These are phyloP conservation scores for Autographa pulchrina DNA, from an alignment of 2,888 invertebrate genomes.

Conservation along the genomic window DNA sequence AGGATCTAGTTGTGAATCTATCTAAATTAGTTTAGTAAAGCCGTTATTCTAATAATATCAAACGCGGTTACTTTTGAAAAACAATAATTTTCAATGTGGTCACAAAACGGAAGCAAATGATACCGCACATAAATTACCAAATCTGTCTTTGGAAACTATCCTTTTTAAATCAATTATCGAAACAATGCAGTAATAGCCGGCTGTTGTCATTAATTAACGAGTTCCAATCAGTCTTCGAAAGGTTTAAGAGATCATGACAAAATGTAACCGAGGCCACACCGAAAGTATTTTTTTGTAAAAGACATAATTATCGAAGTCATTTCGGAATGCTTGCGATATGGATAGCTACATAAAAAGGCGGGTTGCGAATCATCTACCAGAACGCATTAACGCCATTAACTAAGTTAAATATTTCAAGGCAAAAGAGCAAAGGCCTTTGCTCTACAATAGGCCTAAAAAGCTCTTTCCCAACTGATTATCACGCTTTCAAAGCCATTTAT, in stretches of 20 bases:
- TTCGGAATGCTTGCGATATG: neutral
- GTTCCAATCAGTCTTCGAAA: neutral
- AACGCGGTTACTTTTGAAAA: neutral
- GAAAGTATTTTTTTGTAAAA: neutral
- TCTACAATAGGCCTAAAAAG: neutral
- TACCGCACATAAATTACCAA: neutral
- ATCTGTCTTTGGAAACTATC: neutral
- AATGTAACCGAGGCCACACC: neutral
- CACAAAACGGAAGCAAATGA: too few species aligned
- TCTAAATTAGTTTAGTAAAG: neutral
- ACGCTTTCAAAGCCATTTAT: neutral
- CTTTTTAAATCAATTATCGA: neutral
- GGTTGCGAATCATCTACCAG: conserved; percentile 2
- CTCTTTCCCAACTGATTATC: conserved; percentile 1
- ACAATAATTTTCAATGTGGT: neutral
- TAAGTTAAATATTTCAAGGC: neutral
- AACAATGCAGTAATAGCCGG: neutral
- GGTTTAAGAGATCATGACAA: conserved; percentile 1
- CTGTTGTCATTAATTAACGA: conserved; percentile 1
- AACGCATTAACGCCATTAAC: neutral
- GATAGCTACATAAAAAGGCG: conserved; percentile 1
- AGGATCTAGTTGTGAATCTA: neutral
- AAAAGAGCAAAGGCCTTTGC: neutral
- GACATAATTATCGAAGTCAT: neutral
- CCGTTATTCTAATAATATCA: neutral